These are phyloP conservation scores for Sphaerophoria rueppellii DNA, from an alignment of 2,888 invertebrate species.

Conservation along the genomic window DNA sequence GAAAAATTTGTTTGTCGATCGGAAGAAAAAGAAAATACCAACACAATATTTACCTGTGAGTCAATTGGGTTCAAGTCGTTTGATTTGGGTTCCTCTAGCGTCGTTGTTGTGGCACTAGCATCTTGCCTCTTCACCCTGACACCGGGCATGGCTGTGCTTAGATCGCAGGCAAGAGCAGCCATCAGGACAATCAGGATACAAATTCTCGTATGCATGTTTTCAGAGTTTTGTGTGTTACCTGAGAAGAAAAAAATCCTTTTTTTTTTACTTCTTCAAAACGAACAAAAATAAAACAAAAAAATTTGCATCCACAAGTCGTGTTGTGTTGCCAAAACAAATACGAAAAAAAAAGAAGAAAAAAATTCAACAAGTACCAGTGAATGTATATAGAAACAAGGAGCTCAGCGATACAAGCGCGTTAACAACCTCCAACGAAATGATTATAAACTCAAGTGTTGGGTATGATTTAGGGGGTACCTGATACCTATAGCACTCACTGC, in stretches of 20 bases:
- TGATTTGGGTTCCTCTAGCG: constrained; percentile 70
- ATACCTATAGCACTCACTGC: constrained; percentile 16
- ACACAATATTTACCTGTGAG: constrained; percentile 79
- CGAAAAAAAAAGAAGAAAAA: not conserved
- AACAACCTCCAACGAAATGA: constrained; percentile 82
- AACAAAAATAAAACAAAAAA: constrained; percentile 6
- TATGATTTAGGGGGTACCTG: constrained; percentile 68
- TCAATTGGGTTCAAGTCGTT: constrained; percentile 80
- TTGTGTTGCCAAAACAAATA: constrained; percentile 1
- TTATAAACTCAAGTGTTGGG: constrained; percentile 81
- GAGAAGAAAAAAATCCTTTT: constrained; percentile 66
- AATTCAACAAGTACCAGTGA: constrained; percentile 48
- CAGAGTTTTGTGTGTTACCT: constrained; percentile 21
- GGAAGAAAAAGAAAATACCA: constrained; percentile 11
- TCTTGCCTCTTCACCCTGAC: constrained; percentile 78
- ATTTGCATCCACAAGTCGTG: constrained; percentile 42
- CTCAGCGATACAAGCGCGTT: constrained; percentile 81
- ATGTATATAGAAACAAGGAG: constrained; percentile 57
- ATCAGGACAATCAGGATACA: constrained; percentile 75
- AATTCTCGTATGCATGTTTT: constrained; percentile 78
- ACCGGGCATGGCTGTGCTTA: constrained; percentile 77
- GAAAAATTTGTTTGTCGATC: constrained; percentile 14
- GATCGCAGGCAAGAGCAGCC: constrained; percentile 76
- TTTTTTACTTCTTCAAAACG: constrained; percentile 16
- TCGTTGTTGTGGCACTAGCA: constrained; percentile 73